Evolutionary conservation across 2,888 invertebrate species (phyloP).

Genomic region (Pomacea canaliculata): DNA sequence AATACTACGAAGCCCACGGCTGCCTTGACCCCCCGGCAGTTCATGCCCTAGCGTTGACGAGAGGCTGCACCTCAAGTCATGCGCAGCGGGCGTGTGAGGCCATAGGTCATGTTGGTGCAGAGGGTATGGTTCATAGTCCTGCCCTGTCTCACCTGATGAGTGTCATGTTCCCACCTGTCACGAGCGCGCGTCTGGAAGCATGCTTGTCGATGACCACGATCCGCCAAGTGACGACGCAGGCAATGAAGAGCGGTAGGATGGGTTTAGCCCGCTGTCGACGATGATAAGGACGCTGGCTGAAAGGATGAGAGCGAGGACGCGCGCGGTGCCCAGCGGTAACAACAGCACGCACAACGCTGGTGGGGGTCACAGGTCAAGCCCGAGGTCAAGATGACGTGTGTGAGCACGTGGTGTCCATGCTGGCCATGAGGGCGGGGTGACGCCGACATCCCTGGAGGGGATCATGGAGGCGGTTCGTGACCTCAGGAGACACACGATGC

Average conservation of each 20-base stretch:
- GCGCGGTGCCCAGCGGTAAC: no score
- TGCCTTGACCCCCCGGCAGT: conserved; percentile 10
- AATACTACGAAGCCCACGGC: conserved; percentile 18
- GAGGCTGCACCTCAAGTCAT: not conserved
- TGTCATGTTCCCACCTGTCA: not conserved
- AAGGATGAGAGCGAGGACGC: no score
- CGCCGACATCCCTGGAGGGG: no score
- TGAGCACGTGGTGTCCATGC: no score
- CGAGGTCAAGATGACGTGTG: no score
- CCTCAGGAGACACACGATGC: no score
- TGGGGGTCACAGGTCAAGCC: no score
- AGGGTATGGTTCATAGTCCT: not conserved
- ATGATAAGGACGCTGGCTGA: no score
- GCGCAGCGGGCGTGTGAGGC: not conserved
- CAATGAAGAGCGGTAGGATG: conserved; percentile 4
- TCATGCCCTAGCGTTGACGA: not conserved
- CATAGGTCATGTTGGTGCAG: not conserved
- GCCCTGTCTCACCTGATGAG: not conserved
- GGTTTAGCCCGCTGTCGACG: not conserved
- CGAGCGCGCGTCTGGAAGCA: not conserved
- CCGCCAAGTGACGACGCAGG: not conserved
- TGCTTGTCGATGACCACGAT: conserved; percentile 1
- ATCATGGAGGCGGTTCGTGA: no score
- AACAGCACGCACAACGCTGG: no score
- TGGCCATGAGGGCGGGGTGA: no score